phyloP scores from a whole-genome alignment of 2,797 vertebrate species.

The Enteromius mattozi region DNA sequence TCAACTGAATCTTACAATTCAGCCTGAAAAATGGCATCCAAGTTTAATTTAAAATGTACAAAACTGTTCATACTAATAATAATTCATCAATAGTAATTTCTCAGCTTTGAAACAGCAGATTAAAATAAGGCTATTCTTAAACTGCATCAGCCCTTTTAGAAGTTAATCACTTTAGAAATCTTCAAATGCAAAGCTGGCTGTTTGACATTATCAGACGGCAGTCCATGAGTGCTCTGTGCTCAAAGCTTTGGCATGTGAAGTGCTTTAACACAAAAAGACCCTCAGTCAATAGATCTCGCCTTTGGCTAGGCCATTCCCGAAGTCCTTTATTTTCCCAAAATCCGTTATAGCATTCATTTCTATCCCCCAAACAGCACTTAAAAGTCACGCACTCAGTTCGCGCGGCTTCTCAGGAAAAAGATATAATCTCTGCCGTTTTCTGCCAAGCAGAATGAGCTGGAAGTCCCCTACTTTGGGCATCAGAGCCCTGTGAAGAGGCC shows the following conservation, averaged over 20 bases:
- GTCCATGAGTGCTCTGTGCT: constrained; percentile 32
- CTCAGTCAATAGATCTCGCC: constrained; percentile 43
- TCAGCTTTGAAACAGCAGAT: constrained; percentile 4
- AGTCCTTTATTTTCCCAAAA: constrained; percentile 33
- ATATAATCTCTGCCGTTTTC: constrained; percentile 42
- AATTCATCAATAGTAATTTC: background rate
- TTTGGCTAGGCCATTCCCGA: constrained; percentile 35
- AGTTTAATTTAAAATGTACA: background rate
- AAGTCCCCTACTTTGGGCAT: constrained; percentile 32
- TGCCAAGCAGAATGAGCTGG: constrained; percentile 20
- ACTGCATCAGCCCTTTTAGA: constrained; percentile 1
- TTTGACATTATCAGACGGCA: constrained; percentile 32
- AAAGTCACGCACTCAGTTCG: constrained; percentile 33
- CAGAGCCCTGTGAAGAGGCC: constrained; percentile 1
- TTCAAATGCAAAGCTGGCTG: constrained; percentile 40
- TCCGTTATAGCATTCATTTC: constrained; percentile 37
- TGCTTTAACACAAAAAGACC: constrained; percentile 33
- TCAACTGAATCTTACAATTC: background rate
- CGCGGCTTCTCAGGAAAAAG: constrained; percentile 16
- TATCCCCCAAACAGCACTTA: constrained; percentile 41
- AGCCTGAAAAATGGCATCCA: background rate
- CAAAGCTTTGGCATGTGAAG: constrained; percentile 40
- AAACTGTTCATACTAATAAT: background rate
- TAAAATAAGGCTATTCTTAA: constrained; percentile 4
- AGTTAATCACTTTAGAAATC: constrained; percentile 49